Conservation (phyloP, 1,140 invertebrate species). For the Temnothorax longispinosus region DNA sequence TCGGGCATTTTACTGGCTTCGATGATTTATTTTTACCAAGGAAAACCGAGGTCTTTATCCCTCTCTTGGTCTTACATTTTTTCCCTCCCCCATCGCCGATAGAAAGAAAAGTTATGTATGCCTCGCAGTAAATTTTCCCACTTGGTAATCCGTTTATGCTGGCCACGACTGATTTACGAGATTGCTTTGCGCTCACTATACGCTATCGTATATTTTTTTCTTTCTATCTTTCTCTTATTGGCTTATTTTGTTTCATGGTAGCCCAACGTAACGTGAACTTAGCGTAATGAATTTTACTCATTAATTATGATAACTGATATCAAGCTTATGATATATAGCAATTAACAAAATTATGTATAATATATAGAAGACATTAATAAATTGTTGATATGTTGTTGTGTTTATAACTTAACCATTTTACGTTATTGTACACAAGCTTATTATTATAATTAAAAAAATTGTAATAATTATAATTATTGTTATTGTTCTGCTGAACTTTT, state of each 20-base stretch:
- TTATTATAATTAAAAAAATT: too few relatives aligned
- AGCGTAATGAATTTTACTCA: slow-evolving; percentile 12
- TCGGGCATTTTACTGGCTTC: slow-evolving; percentile 28
- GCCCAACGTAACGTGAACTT: background rate
- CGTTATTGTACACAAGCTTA: too few relatives aligned
- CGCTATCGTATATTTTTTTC: slow-evolving; percentile 39
- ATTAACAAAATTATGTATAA: background rate
- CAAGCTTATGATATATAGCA: background rate
- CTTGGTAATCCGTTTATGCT: slow-evolving; percentile 66
- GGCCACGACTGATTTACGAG: slow-evolving; percentile 63
- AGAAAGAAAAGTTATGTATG: slow-evolving; percentile 65
- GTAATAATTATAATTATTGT: too few relatives aligned
- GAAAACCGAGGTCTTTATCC: slow-evolving; percentile 42
- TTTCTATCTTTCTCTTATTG: background rate
- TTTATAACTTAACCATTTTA: too few relatives aligned
- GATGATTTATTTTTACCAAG: slow-evolving; percentile 62
- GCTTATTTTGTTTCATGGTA: slow-evolving; percentile 9
- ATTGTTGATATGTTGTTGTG: too few relatives aligned
- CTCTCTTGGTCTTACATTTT: slow-evolving; percentile 16
- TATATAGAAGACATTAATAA: too few relatives aligned
- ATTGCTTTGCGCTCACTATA: slow-evolving; percentile 55
- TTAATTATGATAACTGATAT: background rate
- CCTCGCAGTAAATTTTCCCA: slow-evolving; percentile 63
- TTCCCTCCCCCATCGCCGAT: slow-evolving; percentile 44
- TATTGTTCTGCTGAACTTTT: too few relatives aligned